Conservation (phyloP, 1,140 invertebrate species). For the Drosophila auraria region DNA sequence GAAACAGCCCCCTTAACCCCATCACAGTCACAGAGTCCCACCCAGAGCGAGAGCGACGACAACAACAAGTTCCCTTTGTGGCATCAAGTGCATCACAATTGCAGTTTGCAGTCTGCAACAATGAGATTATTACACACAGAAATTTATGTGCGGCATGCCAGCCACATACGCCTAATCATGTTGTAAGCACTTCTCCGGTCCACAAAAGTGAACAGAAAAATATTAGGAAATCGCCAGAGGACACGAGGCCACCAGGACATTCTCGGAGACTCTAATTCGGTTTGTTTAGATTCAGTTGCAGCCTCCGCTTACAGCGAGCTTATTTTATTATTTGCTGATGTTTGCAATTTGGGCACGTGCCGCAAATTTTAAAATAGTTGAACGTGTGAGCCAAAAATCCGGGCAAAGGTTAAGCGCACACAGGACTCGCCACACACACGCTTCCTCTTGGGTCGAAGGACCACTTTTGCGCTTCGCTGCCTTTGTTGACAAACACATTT, state of each 20-base stretch:
- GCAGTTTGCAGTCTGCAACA: constrained; percentile 26
- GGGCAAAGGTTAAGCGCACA: constrained; percentile 45
- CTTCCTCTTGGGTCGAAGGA: constrained; percentile 9
- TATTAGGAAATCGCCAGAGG: background rate
- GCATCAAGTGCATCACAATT: constrained; percentile 34
- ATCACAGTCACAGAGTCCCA: background rate
- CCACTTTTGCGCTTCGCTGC: constrained; percentile 76
- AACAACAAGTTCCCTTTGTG: constrained; percentile 47
- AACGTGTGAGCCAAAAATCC: constrained; percentile 68
- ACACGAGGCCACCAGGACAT: background rate
- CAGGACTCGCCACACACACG: constrained; percentile 29
- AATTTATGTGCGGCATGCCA: constrained; percentile 63
- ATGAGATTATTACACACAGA: constrained; percentile 42
- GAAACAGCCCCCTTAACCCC: constrained; percentile 12
- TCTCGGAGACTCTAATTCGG: constrained; percentile 60
- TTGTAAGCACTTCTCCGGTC: constrained; percentile 45
- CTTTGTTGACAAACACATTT: constrained; percentile 77
- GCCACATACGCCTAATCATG: constrained; percentile 69
- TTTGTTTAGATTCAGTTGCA: constrained; percentile 43
- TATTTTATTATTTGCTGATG: constrained; percentile 85
- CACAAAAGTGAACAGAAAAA: constrained; percentile 15
- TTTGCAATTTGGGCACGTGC: constrained; percentile 84
- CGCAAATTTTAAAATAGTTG: constrained; percentile 81
- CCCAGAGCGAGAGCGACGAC: constrained; percentile 13
- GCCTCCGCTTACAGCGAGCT: constrained; percentile 72